Evolutionary conservation across 2,888 invertebrate genomes (phyloP), one percentile per base, ranked within the genome.

Genomic region (Tigriopus californicus): DNA sequence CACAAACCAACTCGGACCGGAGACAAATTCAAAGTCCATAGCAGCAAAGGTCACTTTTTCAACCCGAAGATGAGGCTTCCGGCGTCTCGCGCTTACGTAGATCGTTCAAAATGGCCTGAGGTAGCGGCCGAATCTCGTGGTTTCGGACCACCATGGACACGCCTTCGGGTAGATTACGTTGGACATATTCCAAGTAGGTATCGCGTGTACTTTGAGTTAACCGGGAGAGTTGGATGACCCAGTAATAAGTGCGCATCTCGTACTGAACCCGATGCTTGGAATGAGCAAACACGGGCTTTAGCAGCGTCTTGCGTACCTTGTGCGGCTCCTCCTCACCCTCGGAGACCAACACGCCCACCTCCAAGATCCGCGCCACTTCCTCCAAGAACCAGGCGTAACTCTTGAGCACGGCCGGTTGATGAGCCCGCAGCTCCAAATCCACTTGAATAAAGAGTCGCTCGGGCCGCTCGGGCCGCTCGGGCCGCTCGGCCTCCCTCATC

Each of bases 91-190:
- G 33, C 8, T 33, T 33, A 33, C 33, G 33, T 5, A 20, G 49
- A 13, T 49, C 49, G 20, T 47, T 15, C 5, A 49, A 20, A 22
- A 49, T 22, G 3, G 15, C 20, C 33, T 8, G 33, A 5, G 54
- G 54, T 1, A 54, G 15, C 1, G 33, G 33, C 3, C 18, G 33
- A 13, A 15, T 33, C 15, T 54, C 54, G 40, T 15, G 22, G 75
- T 82, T 87, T 1, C 86, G 85, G 1, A 85, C 82, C 76, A 91
- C 91, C 71, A 98, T 78, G 3, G 89, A 88, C 63, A 97, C 86
- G 44, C 97, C 97, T 76, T 98, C 98, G 0, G 98, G 98, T 59
- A 98, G 76, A 75, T 97, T 97, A 66, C 97, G 77, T 71, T 98
- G 83, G 61, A 95, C 80, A 70, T 98, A 98, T 74, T 98, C 98